Evolutionary conservation across 2,888 invertebrate species (phyloP).

Genomic region (Brachypterus glaber): DNA sequence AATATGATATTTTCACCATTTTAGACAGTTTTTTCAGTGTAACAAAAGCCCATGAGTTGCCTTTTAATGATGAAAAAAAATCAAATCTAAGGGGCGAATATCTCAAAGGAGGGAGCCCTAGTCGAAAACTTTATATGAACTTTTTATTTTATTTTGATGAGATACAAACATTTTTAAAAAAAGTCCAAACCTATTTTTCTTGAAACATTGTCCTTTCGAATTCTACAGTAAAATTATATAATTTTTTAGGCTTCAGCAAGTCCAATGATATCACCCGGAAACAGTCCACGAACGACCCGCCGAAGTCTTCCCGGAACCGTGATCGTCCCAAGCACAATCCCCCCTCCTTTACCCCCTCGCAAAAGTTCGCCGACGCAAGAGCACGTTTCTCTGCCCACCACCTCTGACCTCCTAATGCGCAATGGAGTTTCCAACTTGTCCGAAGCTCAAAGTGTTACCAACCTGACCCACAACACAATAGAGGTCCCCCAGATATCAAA

Average conservation of each 20-base stretch:
- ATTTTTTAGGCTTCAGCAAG: constrained; percentile 42
- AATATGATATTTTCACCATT: too few species aligned
- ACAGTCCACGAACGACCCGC: constrained; percentile 44
- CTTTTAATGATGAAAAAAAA: too few species aligned
- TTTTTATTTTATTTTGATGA: too few species aligned
- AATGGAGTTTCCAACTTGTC: constrained; percentile 22
- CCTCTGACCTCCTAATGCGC: constrained; percentile 20
- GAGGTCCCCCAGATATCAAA: constrained; percentile 32
- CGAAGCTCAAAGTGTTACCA: constrained; percentile 35
- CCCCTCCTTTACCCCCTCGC: constrained; percentile 57
- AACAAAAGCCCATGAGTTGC: too few species aligned
- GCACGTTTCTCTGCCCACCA: constrained; percentile 27
- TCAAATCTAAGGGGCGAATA: too few species aligned
- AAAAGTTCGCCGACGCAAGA: constrained; percentile 46
- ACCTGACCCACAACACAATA: constrained; percentile 27
- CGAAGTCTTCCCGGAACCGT: constrained; percentile 37
- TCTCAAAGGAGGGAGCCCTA: too few species aligned
- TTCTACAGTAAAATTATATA: too few species aligned
- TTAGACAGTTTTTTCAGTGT: too few species aligned
- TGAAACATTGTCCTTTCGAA: too few species aligned
- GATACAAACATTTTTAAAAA: too few species aligned
- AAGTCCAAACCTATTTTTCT: too few species aligned
- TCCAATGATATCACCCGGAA: constrained; percentile 49
- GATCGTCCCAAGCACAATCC: constrained; percentile 33
- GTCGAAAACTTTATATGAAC: too few species aligned